A percentile compares a stretch with the other conserved stretches of the same genome.
Evolutionary conservation across 2,113 vertebrate species (phyloP).

Genomic region (Myotis brandtii): DNA sequence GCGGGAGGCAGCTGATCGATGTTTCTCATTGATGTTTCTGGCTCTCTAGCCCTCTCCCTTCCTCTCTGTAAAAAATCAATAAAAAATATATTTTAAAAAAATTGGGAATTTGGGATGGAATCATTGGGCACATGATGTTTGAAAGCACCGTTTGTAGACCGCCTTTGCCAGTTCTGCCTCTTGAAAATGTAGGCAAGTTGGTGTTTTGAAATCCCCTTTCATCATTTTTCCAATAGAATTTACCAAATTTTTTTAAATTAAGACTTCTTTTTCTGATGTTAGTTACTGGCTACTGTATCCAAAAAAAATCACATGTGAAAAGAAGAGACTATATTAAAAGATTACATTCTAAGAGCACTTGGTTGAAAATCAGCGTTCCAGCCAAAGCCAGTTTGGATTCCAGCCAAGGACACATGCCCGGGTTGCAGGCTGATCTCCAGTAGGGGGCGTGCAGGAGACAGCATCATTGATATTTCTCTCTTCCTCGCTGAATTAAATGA

Average conservation of each 20-base stretch:
- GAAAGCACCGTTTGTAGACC: neutral
- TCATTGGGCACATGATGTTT: neutral
- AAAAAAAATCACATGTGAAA: conserved; percentile 12
- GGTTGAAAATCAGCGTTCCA: neutral
- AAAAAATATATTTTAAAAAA: neutral
- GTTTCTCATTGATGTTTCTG: too few relatives aligned
- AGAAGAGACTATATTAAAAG: neutral
- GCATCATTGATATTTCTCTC: too few relatives aligned
- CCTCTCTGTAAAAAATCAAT: too few relatives aligned
- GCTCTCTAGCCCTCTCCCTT: too few relatives aligned
- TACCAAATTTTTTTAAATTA: neutral
- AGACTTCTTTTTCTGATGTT: neutral
- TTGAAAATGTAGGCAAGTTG: neutral
- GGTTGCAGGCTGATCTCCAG: too few relatives aligned
- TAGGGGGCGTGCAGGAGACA: too few relatives aligned
- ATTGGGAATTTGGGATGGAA: neutral
- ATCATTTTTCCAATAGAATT: neutral
- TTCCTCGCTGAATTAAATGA: too few relatives aligned
- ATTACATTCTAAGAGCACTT: neutral
- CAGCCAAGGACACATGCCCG: too few relatives aligned
- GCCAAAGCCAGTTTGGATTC: too few relatives aligned
- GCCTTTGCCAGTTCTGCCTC: neutral
- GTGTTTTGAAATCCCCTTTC: neutral
- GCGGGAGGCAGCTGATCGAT: too few relatives aligned
- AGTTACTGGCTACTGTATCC: neutral